Evolutionary conservation across 2,888 invertebrate genomes (phyloP), one percentile per base, ranked within the genome.

Genomic region (Halocaridina rubra): DNA sequence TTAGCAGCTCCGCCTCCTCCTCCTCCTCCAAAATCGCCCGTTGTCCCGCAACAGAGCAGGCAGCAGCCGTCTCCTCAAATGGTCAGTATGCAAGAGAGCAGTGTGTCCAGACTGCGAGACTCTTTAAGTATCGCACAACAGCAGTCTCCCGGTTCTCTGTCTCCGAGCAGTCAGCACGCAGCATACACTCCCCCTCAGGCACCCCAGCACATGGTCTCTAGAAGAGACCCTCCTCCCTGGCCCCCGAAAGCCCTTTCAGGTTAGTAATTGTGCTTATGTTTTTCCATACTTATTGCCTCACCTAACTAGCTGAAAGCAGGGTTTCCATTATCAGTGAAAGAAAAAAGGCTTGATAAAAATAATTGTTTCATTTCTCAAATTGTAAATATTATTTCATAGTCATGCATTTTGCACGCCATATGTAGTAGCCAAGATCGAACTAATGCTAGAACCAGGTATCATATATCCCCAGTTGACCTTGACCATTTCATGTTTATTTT

Each of bases 151-250:
- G 71, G 46, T 7, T 46, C 81, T 13, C 46, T 59, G n/a, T 85
- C 85, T 10, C 85, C 85, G 13, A 69, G 75, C 22, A 85, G 77
- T 61, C 85, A 81, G 30, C 81, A 80, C 57, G 69, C 85, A 16
- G 19, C 69, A 1, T 85, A 72, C 57, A 10, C 53, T 4, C 39
- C 72, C 19, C 78, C 85, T 2, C 61, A 72, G 32, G 77, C 71
- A 24, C 78, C 72, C 4, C 84, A 84, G 29, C 81, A 82, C 30
- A 64, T 82, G 24, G 39, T 69, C 13, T 81, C 85, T 5, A 82
- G 86, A 71, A 77, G 85, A 30, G 86, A 86, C 30, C 81, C 77
- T 8, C 79, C 81, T 4, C 39, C 81, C 1, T 86, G 86, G 86
- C 77, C 85, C 16, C 39, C 76, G 32, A 85, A 81, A 77, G 39